phyloP scores from a whole-genome alignment of 2,888 invertebrate species.

The Agriopis marginaria region DNA sequence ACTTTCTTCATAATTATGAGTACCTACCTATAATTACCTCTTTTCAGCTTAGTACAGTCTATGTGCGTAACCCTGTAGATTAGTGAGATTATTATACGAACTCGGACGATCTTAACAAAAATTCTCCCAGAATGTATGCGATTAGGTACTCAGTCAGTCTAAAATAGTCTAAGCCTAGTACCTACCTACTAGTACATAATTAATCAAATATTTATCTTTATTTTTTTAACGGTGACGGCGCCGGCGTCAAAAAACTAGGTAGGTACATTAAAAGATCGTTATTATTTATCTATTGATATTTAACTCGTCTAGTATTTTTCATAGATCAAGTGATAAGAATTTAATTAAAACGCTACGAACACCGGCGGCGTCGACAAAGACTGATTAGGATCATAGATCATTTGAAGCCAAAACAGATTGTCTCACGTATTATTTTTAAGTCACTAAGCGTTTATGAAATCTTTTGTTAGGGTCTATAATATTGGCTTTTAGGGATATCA shows the following conservation, averaged over 20 bases:
- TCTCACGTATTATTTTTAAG: constrained; percentile 1
- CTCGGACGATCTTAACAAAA: no score
- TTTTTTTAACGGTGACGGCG: neutral
- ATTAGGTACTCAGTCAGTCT: no score
- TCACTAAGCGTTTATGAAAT: neutral
- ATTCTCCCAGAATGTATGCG: no score
- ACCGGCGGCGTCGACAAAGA: constrained; percentile 15
- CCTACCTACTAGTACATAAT: neutral
- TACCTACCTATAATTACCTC: no score
- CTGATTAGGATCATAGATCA: constrained; percentile 19
- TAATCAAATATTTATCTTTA: no score
- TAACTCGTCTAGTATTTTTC: neutral
- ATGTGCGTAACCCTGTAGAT: no score
- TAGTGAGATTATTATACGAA: no score
- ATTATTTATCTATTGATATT: constrained; percentile 1
- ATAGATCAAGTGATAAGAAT: constrained; percentile 13
- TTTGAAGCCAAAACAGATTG: constrained; percentile 10
- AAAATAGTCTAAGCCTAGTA: neutral
- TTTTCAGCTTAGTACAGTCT: no score
- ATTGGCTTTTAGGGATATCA: neutral
- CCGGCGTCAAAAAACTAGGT: constrained; percentile 5
- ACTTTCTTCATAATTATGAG: no score
- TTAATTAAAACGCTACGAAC: constrained; percentile 14
- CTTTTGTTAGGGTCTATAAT: neutral
- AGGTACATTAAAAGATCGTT: constrained; percentile 1